These are phyloP conservation scores for Cebidichthys violaceus DNA, from an alignment of 2,113 vertebrate species.

Conservation along the genomic window DNA sequence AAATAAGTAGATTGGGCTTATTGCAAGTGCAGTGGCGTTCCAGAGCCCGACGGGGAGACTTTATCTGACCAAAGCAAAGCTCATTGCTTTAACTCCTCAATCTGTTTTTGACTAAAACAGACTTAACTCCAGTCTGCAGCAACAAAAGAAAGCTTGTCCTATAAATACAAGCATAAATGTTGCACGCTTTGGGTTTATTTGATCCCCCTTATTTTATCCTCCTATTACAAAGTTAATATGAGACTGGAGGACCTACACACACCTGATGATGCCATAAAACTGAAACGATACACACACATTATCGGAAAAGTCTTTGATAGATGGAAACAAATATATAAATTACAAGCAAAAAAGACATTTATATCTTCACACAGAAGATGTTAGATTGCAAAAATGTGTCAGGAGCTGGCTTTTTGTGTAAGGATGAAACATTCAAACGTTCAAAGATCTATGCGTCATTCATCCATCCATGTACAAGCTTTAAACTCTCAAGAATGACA, in stretches of 20 bases:
- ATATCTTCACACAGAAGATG: conserved; percentile 17
- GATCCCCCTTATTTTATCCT: background rate
- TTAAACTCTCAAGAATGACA: conserved; percentile 21
- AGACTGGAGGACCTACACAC: background rate
- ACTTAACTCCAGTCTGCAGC: conserved; percentile 27
- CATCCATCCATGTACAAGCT: background rate
- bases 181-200: conserved; percentile 25
- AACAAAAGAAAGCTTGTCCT: conserved; percentile 23
- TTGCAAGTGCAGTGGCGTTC: conserved; percentile 39
- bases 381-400: conserved; percentile 7
- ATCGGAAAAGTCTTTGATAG: background rate
- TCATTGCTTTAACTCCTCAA: conserved; percentile 55
- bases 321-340: conserved; percentile 7
- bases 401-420: conserved; percentile 17
- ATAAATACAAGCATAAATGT: conserved; percentile 30
- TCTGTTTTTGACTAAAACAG: conserved; percentile 53
- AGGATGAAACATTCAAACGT: conserved; percentile 32
- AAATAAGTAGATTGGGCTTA: conserved; percentile 54
- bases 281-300: background rate
- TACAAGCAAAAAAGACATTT: conserved; percentile 30
- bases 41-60: conserved; percentile 37
- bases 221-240: background rate
- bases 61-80: conserved; percentile 61
- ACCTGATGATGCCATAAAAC: conserved; percentile 1
- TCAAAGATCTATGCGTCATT: conserved; percentile 19